phyloP scores from a whole-genome alignment of 2,888 invertebrate species.

The Neelides folsomi region DNA sequence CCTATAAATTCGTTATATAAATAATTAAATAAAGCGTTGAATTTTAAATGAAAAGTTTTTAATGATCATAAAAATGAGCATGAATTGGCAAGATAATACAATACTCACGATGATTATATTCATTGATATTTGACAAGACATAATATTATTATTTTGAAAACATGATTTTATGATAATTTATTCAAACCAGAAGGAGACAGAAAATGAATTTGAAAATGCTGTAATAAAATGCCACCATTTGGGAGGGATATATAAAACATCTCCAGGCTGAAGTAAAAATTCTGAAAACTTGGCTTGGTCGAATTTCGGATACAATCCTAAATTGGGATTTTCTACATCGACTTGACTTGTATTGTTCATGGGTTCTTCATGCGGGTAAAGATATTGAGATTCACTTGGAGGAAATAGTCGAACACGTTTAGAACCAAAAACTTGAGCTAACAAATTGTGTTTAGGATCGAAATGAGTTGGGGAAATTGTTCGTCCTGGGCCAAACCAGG shows the following conservation, averaged over 20 bases:
- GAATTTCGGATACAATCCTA: constrained; percentile 57
- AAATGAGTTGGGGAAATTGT: constrained; percentile 91
- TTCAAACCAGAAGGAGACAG: constrained; percentile 95
- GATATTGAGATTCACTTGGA: constrained; percentile 49
- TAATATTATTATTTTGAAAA: too few relatives aligned
- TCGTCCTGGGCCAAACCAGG: constrained; percentile 90
- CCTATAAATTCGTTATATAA: too few relatives aligned
- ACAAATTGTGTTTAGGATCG: constrained; percentile 84
- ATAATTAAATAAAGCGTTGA: neutral
- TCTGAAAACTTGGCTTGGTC: constrained; percentile 49
- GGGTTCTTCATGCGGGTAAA: constrained; percentile 71
- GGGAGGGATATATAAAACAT: constrained; percentile 85
- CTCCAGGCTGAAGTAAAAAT: constrained; percentile 63
- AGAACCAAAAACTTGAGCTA: constrained; percentile 76
- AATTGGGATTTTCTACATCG: constrained; percentile 65
- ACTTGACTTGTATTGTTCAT: constrained; percentile 82
- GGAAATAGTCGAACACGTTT: constrained; percentile 78
- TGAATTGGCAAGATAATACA: too few relatives aligned
- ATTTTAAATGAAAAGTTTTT: too few relatives aligned
- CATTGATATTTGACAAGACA: too few relatives aligned
- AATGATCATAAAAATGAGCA: too few relatives aligned
- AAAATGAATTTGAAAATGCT: constrained; percentile 76
- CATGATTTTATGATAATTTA: too few relatives aligned
- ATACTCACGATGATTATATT: too few relatives aligned
- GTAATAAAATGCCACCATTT: constrained; percentile 96